Percentiles rank a stretch among this genome's conserved stretches.
Conservation (phyloP, 2,888 invertebrate species). For the Rotaria macrura region DNA sequence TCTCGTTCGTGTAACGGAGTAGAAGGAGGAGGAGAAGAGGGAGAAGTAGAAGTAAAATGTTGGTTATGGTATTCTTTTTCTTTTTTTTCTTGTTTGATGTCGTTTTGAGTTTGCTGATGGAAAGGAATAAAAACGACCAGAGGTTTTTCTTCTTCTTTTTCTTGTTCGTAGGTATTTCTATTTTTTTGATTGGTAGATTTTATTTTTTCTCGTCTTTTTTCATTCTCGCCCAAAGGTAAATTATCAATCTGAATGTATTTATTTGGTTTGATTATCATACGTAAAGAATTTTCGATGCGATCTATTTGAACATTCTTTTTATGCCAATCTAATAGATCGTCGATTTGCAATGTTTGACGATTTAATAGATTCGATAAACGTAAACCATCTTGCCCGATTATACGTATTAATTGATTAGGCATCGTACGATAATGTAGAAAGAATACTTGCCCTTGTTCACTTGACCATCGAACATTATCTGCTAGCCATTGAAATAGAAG, state of each 20-base stretch:
- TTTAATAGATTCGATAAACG: constrained; percentile 3
- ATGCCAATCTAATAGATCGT: constrained; percentile 13
- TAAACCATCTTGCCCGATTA: background rate
- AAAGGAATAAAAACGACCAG: background rate
- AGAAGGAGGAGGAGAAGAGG: too few species aligned
- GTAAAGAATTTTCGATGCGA: background rate
- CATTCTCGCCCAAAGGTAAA: constrained; percentile 8
- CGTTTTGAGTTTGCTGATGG: background rate
- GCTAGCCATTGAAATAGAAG: background rate
- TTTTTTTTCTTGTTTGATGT: background rate
- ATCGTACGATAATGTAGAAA: background rate
- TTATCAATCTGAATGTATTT: background rate
- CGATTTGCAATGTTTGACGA: background rate
- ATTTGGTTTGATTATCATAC: constrained; percentile 3
- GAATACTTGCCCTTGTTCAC: background rate
- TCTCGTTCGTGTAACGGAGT: background rate
- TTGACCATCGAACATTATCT: background rate
- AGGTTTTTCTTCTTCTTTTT: background rate
- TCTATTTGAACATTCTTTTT: background rate
- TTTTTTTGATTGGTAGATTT: background rate
- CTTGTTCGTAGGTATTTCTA: background rate
- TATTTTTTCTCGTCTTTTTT: background rate
- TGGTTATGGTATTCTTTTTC: background rate
- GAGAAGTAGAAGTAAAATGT: background rate
- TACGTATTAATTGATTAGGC: constrained; percentile 11